phyloP scores from a whole-genome alignment of 2,113 vertebrate genomes.

The Cinclus mexicanus region DNA sequence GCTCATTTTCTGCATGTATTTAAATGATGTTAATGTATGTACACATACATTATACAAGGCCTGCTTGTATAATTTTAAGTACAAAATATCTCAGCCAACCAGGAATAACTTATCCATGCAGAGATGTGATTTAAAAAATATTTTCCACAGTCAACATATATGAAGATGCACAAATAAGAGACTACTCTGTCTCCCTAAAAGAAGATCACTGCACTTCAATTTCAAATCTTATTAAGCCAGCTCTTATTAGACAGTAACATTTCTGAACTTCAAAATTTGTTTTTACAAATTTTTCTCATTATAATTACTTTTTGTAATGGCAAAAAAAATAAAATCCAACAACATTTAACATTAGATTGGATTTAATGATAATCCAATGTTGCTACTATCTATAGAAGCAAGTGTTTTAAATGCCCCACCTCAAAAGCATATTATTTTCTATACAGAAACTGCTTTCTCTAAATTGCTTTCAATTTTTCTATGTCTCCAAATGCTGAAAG shows the following conservation, averaged over 20 bases:
- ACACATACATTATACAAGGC: too few relatives aligned
- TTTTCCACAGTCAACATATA: background rate
- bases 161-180: background rate
- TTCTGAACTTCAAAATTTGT: background rate
- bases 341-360: background rate
- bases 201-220: background rate
- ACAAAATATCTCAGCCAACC: background rate
- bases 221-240: background rate
- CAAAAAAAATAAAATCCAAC: background rate
- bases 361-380: background rate
- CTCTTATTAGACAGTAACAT: background rate
- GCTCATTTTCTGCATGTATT: background rate
- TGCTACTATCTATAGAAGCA: background rate
- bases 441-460: background rate
- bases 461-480: background rate
- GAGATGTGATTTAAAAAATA: background rate
- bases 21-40: background rate
- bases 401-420: background rate
- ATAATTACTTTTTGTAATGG: background rate
- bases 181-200: background rate
- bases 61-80: background rate
- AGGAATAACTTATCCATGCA: background rate
- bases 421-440: background rate
- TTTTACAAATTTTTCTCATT: background rate
- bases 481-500: background rate